Base-by-base conservation (phyloP, 1,140 invertebrate genomes). In the Thaumatotibia leucotreta region DNA sequence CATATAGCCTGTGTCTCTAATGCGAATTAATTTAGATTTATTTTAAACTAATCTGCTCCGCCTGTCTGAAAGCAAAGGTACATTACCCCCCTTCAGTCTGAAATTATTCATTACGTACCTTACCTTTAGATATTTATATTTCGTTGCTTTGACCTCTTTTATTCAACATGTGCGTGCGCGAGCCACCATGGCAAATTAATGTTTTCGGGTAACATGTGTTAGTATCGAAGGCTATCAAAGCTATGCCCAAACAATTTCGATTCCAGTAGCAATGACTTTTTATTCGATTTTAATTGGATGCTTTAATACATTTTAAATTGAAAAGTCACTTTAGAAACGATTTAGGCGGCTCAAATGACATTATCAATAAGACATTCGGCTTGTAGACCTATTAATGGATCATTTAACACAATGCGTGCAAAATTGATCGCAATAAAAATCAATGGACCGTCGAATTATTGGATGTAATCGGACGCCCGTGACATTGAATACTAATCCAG, bases 401-500 rank as follows among this genome's bases (percentile, higher is more conserved):
- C 75, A 70, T 78, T 85, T 80, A 77, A 78, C 66, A 74, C 72
- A 72, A 67, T 78, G 72, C 73, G 72, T 75, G 75, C 78, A 75
- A 79, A 83, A 75, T 72, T 71, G 72, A 70, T 81, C 66, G 71
- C 73, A 75, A 79, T 79, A 68, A 74, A 58, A 85, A 76, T 72
- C 74, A 82, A 73, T 81, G 72, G 76, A 75, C 68, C 69, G 67
- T 64, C 68, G 63, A 77, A 80, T 72, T 65, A 72, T 76, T 78
- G 67, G 77, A 77, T 76, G 78, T 76, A 77, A 82, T 70, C 69
- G 61, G 61, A 77, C 63, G 70, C 72, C 65, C 68, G 72, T 76
- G 82, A 74, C 83, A 86, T 85, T 89, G 86, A 87, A 86, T 84
- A 86, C 85, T 74, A 73, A 77, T 80, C 76, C 72, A 72, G 33